phyloP scores from a whole-genome alignment of 2,888 invertebrate species.

The Luffia ferchaultella region DNA sequence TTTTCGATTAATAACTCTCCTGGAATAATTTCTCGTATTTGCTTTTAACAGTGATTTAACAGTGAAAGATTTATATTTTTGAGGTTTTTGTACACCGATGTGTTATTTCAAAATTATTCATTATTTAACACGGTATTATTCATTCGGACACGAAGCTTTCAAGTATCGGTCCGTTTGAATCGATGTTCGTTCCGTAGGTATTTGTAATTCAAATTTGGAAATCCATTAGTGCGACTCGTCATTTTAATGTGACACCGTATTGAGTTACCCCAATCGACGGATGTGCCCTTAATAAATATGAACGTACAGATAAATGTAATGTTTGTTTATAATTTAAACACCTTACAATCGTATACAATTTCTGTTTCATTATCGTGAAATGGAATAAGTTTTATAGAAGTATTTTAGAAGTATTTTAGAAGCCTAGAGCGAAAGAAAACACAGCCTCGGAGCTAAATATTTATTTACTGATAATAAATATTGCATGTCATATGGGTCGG shows the following conservation, averaged over 20 bases:
- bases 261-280: slow-evolving; percentile 64
- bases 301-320: not conserved
- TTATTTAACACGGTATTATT: not conserved
- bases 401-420: too few species aligned
- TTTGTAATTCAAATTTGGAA: slow-evolving; percentile 64
- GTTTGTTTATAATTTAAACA: slow-evolving; percentile 1
- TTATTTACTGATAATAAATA: too few species aligned
- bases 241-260: slow-evolving; percentile 65
- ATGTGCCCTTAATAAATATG: slow-evolving; percentile 13
- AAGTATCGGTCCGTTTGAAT: slow-evolving; percentile 7
- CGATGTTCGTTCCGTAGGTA: slow-evolving; percentile 36
- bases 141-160: slow-evolving; percentile 1
- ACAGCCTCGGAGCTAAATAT: too few species aligned
- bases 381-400: too few species aligned
- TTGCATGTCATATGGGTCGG: too few species aligned
- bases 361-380: not conserved
- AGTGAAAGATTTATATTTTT: too few species aligned
- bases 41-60: too few species aligned
- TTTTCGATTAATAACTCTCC: too few species aligned
- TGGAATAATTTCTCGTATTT: too few species aligned
- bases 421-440: too few species aligned
- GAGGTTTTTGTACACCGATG: too few species aligned
- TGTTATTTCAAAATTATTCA: too few species aligned
- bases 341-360: not conserved
- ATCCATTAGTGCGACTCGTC: slow-evolving; percentile 63